Base-by-base conservation (phyloP, 2,797 vertebrate genomes). In the Hydrolagus colliei region DNA sequence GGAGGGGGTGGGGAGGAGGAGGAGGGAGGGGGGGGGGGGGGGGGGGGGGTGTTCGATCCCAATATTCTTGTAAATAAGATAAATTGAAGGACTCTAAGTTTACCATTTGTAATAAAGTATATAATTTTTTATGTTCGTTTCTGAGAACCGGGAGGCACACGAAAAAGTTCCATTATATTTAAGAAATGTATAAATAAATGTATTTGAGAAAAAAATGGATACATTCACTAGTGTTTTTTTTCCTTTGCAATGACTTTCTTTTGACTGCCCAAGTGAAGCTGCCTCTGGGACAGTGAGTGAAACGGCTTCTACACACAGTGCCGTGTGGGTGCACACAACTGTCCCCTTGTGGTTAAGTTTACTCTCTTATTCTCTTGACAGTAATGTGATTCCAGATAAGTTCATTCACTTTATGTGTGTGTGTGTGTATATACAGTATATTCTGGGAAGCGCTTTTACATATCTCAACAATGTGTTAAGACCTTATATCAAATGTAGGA, bases 41-140 rank as follows among this genome's bases (percentile, higher is more conserved):
- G 91, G 90, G 87, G 89, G 86, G 87, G 86, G 97, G 97, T 96
- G 97, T 94, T 94, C 95, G 92, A 91, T 94, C 97, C 98, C 96
- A 96, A 95, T 96, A 95, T 94, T 97, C 95, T 96, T 99, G 97
- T 99, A 98, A 95, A 99, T 98, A 97, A 96, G 96, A 97, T 95
- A 91, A 96, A 95, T 94, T 94, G 94, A 94, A 97, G 95, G 96
- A 95, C 96, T 96, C 92, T 97, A 95, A 95, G 95, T 98, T 97
- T 97, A 96, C 96, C 95, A 95, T 98, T 98, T 98, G 96, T 98
- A 97, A 97, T 96, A 93, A 96, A 95, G 90, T 96, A 96, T 96
- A 95, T 96, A 91, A 94, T 96, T 96, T 96, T 96, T 96, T 95
- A 96, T 96, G 94, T 96, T 96, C 94, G 93, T 96, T 97, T 95